A percentile compares a stretch with the other conserved stretches of the same genome.
Evolutionary conservation across 2,113 vertebrate species (phyloP).

Genomic region (Hirundichthys speculiger): DNA sequence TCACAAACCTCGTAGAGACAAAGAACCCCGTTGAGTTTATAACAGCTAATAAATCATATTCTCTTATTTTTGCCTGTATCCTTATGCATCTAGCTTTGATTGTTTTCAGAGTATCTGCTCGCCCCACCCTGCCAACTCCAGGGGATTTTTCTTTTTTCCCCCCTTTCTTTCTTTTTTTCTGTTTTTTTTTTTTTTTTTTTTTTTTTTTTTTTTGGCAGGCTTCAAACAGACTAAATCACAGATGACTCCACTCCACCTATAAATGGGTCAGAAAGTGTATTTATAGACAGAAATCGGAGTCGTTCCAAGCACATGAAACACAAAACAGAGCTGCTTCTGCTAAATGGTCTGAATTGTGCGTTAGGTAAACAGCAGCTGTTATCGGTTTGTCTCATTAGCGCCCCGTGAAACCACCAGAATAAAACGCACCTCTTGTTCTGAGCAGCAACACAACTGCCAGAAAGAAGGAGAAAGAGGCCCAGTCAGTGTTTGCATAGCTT

Average conservation of each 20-base stretch:
- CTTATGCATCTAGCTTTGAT: slow-evolving; percentile 44
- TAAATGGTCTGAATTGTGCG: slow-evolving; percentile 45
- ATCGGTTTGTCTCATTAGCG: slow-evolving; percentile 42
- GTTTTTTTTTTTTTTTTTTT: slow-evolving; percentile 29
- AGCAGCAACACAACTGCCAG: slow-evolving; percentile 3
- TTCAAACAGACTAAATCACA: slow-evolving; percentile 65
- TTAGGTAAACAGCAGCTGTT: slow-evolving; percentile 41
- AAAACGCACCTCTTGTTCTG: slow-evolving; percentile 6
- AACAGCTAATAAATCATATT: neutral
- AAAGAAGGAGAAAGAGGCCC: neutral
- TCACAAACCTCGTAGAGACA: neutral
- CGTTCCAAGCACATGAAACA: slow-evolving; percentile 46
- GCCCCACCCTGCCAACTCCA: slow-evolving; percentile 42
- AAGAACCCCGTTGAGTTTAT: neutral
- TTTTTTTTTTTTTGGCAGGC: slow-evolving; percentile 39
- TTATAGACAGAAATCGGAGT: slow-evolving; percentile 56
- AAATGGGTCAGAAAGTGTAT: slow-evolving; percentile 74
- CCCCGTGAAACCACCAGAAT: slow-evolving; percentile 19
- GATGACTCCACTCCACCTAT: slow-evolving; percentile 66
- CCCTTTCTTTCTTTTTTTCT: slow-evolving; percentile 30
- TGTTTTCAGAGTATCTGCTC: slow-evolving; percentile 47
- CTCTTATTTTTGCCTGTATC: slow-evolving; percentile 8
- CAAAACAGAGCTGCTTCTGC: slow-evolving; percentile 31
- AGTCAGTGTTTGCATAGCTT: neutral
- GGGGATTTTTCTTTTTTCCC: slow-evolving; percentile 37